These are phyloP conservation scores for Arge pagana DNA, from an alignment of 2,888 invertebrate species.

Conservation along the genomic window DNA sequence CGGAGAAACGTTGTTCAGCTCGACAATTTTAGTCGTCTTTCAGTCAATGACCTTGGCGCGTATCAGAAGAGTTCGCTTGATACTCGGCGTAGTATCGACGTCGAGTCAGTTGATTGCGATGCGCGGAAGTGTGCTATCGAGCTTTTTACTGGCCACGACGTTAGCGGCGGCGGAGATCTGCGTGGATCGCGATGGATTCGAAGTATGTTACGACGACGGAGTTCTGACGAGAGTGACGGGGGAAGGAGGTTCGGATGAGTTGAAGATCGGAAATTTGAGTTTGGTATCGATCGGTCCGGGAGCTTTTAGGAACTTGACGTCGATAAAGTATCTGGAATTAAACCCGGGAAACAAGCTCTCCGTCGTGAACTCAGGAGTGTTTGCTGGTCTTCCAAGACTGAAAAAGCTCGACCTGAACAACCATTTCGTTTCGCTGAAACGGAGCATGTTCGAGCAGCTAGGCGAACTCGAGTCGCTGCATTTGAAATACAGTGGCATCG, in stretches of 20 bases:
- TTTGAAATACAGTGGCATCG: slow-evolving; percentile 51
- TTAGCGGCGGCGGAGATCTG: slow-evolving; percentile 26
- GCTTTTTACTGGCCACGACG: neutral
- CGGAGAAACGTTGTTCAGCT: too few relatives aligned
- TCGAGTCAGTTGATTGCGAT: too few relatives aligned
- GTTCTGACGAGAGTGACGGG: slow-evolving; percentile 30
- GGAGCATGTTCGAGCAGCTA: slow-evolving; percentile 51
- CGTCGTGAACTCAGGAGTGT: slow-evolving; percentile 24
- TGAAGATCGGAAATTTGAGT: slow-evolving; percentile 29
- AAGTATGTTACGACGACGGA: slow-evolving; percentile 30
- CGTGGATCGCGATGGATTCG: slow-evolving; percentile 12
- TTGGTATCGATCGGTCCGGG: slow-evolving; percentile 31
- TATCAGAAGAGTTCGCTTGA: too few relatives aligned
- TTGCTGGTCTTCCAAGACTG: slow-evolving; percentile 45
- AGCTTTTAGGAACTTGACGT: slow-evolving; percentile 32
- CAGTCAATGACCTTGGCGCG: too few relatives aligned
- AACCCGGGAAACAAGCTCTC: slow-evolving; percentile 33
- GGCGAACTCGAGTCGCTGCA: slow-evolving; percentile 51
- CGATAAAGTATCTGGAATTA: slow-evolving; percentile 22
- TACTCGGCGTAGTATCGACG: too few relatives aligned
- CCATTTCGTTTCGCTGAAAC: slow-evolving; percentile 37
- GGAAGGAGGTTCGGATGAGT: slow-evolving; percentile 4
- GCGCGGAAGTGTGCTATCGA: too few relatives aligned
- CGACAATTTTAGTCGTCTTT: too few relatives aligned
- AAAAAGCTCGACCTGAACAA: slow-evolving; percentile 52